Base-by-base conservation (phyloP, 2,113 vertebrate genomes). In the Silurus meridionalis region DNA sequence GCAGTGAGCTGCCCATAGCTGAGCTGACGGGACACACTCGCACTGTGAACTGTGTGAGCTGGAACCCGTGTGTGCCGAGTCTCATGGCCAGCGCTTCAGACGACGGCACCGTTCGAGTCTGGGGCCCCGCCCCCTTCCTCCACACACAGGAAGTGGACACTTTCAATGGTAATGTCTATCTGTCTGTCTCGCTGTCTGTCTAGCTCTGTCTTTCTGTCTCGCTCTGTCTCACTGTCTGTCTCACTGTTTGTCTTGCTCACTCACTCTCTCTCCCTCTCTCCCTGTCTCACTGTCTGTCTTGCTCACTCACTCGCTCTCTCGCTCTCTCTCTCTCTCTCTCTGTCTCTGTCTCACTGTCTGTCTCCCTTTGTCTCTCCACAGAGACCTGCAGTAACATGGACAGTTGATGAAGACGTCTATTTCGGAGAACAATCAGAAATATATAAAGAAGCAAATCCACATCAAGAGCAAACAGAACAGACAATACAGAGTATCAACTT, bases 371-470 rank as follows among this genome's bases (percentile, higher is more conserved):
- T 63, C 84, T 57, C 66, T 87, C 86, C 86, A 60, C 95, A 99
- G 98, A 99, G 95, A 98, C 97, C 95, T 97, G 97, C 98, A 98
- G 97, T 96, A 98, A 96, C 94, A 99, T 99, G 98, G 97, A 99
- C 97, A 99, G 98, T 98, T 99, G 98, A 99, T 98, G 97, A 97
- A 95, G 95, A 96, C 95, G 93, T 96, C 95, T 95, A 94, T 94
- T 92, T 90, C 90, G 69, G 84, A 89, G 91, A 91, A 92, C 88
- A 94, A 88, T 75, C 74, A 81, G 48, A 83, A 64, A 77, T 80
- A 64, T 79, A 46, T 67, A 58, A 52, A 77, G 74, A 91, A 86
- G 19, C 37, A 72, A 75, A 87, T 84, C 80, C 78, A 82, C 83
- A 46, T 87, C 72, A 61, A 71, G 25, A 61, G 85, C 82, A 50